Percentiles rank a stretch among this genome's conserved stretches.
Evolutionary conservation across 2,888 invertebrate genomes (phyloP).

Genomic region (Drosophila neotestacea): DNA sequence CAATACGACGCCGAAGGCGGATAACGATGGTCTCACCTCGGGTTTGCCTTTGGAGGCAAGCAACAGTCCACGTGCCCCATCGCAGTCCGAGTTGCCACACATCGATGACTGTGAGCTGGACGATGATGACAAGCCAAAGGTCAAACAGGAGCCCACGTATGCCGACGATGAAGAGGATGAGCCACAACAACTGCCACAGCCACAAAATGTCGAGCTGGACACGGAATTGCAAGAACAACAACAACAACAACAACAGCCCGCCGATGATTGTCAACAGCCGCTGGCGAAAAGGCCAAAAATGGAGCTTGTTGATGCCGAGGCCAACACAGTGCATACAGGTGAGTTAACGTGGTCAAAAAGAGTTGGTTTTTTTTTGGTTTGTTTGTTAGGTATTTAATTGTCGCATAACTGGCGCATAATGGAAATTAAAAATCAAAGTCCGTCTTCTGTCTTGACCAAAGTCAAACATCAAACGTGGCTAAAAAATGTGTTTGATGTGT

Average conservation of each 20-base stretch:
- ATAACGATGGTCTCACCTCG: slow-evolving; percentile 46
- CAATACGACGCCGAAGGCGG: slow-evolving; percentile 87
- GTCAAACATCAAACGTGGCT: slow-evolving; percentile 51
- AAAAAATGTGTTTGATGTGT: slow-evolving; percentile 78
- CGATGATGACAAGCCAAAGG: slow-evolving; percentile 62
- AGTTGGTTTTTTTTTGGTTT: not conserved
- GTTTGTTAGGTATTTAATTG: slow-evolving; percentile 10
- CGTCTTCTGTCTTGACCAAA: slow-evolving; percentile 43
- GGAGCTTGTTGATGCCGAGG: slow-evolving; percentile 94
- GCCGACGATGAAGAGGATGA: slow-evolving; percentile 62
- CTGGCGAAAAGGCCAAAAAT: slow-evolving; percentile 90
- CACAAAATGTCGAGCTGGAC: slow-evolving; percentile 26
- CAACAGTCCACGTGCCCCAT: slow-evolving; percentile 83
- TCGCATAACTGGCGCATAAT: slow-evolving; percentile 49
- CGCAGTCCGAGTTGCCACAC: slow-evolving; percentile 83
- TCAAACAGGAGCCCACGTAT: slow-evolving; percentile 78
- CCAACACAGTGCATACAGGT: slow-evolving; percentile 96
- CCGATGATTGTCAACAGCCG: slow-evolving; percentile 83
- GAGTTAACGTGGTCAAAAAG: slow-evolving; percentile 85
- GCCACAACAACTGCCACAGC: slow-evolving; percentile 22
- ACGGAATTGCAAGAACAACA: slow-evolving; percentile 11
- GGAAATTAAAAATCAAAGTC: slow-evolving; percentile 30
- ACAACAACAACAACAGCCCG: slow-evolving; percentile 5
- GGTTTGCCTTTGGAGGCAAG: slow-evolving; percentile 67
- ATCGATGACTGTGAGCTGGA: slow-evolving; percentile 42